Evolutionary conservation across 2,113 vertebrate species (phyloP).

Genomic region (Meleagris gallopavo): DNA sequence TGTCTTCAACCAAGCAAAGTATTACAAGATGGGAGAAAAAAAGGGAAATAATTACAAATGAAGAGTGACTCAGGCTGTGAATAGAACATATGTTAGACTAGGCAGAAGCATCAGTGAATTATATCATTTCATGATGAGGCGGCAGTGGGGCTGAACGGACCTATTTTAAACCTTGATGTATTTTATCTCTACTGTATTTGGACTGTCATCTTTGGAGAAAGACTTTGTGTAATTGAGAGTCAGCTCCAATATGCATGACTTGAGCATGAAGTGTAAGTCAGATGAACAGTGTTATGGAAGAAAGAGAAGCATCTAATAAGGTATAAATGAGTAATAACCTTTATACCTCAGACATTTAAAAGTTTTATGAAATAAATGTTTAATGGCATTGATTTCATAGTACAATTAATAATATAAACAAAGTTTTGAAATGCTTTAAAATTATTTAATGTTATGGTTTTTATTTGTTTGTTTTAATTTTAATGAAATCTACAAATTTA

Average conservation of each 20-base stretch:
- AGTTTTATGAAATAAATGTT: constrained; percentile 31
- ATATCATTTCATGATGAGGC: constrained; percentile 90
- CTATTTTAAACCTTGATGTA: constrained; percentile 97
- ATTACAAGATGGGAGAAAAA: constrained; percentile 82
- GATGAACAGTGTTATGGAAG: constrained; percentile 71
- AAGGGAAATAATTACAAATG: constrained; percentile 93
- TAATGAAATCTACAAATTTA: not conserved
- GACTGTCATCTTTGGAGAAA: constrained; percentile 90
- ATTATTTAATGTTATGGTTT: not conserved
- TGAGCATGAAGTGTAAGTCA: constrained; percentile 79
- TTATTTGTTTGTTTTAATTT: too few relatives aligned
- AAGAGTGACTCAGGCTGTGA: constrained; percentile 93
- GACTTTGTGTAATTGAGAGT: constrained; percentile 93
- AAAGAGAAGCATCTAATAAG: constrained; percentile 79
- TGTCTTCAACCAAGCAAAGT: constrained; percentile 88
- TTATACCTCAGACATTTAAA: constrained; percentile 65
- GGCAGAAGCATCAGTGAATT: constrained; percentile 86
- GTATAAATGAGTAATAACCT: constrained; percentile 78
- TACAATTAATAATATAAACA: constrained; percentile 35
- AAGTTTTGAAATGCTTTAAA: not conserved
- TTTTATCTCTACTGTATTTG: constrained; percentile 90
- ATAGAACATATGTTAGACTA: constrained; percentile 94
- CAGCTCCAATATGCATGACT: constrained; percentile 90
- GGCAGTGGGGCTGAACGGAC: constrained; percentile 93
- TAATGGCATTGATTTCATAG: constrained; percentile 41